Evolutionary conservation across 2,113 vertebrate genomes (phyloP).

Genomic region (Callorhinus ursinus): DNA sequence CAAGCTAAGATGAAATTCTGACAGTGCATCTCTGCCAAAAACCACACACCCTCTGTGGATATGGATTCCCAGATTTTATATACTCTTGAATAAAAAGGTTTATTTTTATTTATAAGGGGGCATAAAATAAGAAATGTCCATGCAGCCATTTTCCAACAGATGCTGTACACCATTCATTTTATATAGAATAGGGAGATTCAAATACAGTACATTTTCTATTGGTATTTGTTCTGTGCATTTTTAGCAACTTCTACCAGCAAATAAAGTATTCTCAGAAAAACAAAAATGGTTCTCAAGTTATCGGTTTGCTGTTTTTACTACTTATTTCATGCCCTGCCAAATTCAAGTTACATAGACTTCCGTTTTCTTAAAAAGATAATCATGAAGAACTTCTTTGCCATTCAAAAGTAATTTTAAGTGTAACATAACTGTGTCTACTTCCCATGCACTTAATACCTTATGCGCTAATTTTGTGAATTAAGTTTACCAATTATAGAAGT

Average conservation of each 20-base stretch:
- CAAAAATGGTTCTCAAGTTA: slow-evolving; percentile 89
- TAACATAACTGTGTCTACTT: slow-evolving; percentile 87
- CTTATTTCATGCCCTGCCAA: slow-evolving; percentile 87
- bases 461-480: slow-evolving; percentile 90
- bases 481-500: slow-evolving; percentile 88
- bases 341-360: slow-evolving; percentile 86
- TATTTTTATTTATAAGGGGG: slow-evolving; percentile 92
- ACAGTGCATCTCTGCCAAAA: slow-evolving; percentile 90
- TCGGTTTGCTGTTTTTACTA: slow-evolving; percentile 90
- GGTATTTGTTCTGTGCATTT: slow-evolving; percentile 92
- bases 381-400: slow-evolving; percentile 78
- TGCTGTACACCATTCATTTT: slow-evolving; percentile 90
- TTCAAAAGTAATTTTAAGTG: slow-evolving; percentile 86
- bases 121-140: slow-evolving; percentile 89
- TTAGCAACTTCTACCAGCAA: slow-evolving; percentile 92
- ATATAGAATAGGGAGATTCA: slow-evolving; percentile 89
- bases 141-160: slow-evolving; percentile 91
- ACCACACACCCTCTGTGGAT: slow-evolving; percentile 82
- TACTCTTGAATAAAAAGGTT: slow-evolving; percentile 91
- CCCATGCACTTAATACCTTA: slow-evolving; percentile 88
- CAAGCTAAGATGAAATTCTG: slow-evolving; percentile 83
- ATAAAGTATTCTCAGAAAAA: slow-evolving; percentile 92
- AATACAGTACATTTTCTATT: slow-evolving; percentile 89
- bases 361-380: slow-evolving; percentile 83
- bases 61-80: slow-evolving; percentile 90